Evolutionary conservation across 2,888 invertebrate species (phyloP).

Genomic region (Ypsolopha scabrella): DNA sequence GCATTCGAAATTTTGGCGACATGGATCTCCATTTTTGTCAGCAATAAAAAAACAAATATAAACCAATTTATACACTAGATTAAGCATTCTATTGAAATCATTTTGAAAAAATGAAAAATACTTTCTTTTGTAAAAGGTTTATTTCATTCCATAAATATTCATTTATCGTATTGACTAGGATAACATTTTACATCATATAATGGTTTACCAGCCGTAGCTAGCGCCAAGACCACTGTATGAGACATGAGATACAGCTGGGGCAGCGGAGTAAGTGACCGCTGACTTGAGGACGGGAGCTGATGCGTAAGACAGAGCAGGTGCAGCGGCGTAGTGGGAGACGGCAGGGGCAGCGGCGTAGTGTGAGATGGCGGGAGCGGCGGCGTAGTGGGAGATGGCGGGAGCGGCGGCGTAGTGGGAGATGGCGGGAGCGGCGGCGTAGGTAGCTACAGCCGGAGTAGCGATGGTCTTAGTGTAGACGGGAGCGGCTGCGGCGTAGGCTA

Average conservation of each 20-base stretch:
- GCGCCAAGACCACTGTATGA: constrained; percentile 65
- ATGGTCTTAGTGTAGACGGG: not conserved
- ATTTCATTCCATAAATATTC: no score
- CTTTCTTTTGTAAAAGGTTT: no score
- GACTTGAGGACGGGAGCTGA: not conserved
- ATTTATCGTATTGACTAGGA: no score
- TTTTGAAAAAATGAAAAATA: no score
- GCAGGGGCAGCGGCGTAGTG: constrained; percentile 56
- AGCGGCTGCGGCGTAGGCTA: constrained; percentile 15
- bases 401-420: constrained; percentile 14
- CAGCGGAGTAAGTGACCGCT: constrained; percentile 30
- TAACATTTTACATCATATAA: not conserved
- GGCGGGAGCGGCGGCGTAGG: constrained; percentile 8
- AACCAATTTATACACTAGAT: no score
- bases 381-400: constrained; percentile 18
- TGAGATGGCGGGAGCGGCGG: constrained; percentile 20
- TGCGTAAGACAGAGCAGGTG: constrained; percentile 2
- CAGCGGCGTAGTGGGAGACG: constrained; percentile 10
- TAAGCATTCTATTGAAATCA: no score
- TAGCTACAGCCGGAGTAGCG: not conserved
- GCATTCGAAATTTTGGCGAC: no score
- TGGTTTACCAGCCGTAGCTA: constrained; percentile 52
- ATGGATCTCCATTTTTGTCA: no score
- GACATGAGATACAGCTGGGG: constrained; percentile 63
- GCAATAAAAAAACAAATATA: no score